These are phyloP conservation scores for Globodera rostochiensis DNA, from an alignment of 1,140 invertebrate genomes.

Conservation along the genomic window DNA sequence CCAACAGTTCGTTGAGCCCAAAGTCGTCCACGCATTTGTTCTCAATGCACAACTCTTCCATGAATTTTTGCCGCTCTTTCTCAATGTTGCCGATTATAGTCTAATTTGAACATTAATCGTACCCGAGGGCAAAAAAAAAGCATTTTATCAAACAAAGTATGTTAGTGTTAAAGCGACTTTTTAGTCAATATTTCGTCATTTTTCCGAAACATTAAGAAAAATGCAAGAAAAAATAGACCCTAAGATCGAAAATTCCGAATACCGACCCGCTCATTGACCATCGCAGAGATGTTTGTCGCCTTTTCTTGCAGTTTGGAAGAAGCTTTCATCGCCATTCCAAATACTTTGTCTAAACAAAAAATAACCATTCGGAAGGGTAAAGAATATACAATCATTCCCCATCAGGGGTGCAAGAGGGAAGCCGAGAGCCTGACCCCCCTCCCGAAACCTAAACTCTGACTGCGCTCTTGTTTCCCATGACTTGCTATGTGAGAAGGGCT, in stretches of 20 bases:
- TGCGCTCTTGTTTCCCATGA: background rate
- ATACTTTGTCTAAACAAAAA: constrained; percentile 24
- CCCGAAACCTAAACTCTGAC: no score
- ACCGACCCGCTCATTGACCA: constrained; percentile 28
- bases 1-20: constrained; percentile 52
- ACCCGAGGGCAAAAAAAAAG: constrained; percentile 6
- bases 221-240: no score
- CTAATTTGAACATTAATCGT: constrained; percentile 32
- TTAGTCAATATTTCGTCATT: background rate
- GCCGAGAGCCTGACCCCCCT: no score
- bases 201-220: background rate
- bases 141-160: background rate
- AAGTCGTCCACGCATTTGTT: constrained; percentile 22
- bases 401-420: background rate
- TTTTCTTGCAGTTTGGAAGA: constrained; percentile 30
- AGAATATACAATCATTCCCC: background rate
- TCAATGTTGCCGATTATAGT: constrained; percentile 48
- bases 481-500: background rate
- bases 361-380: background rate
- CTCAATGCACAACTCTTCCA: constrained; percentile 40
- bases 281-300: constrained; percentile 32
- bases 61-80: constrained; percentile 47
- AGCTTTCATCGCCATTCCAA: constrained; percentile 32
- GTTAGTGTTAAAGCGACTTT: no score
- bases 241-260: no score